phyloP scores from a whole-genome alignment of 2,888 invertebrate genomes.

The Homarus gammarus region DNA sequence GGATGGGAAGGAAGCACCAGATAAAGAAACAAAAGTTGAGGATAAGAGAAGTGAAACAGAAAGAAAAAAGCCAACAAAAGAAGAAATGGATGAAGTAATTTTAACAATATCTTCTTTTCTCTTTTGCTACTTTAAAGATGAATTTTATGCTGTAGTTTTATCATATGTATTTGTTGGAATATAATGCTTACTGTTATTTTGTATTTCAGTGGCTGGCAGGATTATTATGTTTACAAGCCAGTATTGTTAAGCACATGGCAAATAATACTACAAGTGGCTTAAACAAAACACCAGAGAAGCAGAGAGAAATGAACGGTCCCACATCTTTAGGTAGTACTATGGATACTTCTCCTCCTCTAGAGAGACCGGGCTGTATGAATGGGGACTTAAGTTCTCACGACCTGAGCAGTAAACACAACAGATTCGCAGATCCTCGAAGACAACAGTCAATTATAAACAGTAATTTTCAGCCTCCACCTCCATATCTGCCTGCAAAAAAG shows the following conservation, averaged over 20 bases:
- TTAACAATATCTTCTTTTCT: background rate
- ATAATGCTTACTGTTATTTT: background rate
- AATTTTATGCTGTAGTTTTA: background rate
- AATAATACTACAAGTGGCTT: constrained; percentile 21
- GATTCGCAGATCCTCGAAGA: constrained; percentile 47
- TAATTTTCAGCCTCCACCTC: constrained; percentile 47
- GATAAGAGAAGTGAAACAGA: constrained; percentile 50
- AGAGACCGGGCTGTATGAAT: constrained; percentile 62
- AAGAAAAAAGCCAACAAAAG: constrained; percentile 70
- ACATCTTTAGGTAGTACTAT: constrained; percentile 7
- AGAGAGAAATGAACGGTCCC: constrained; percentile 55
- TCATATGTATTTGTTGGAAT: background rate
- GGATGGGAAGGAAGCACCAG: constrained; percentile 33
- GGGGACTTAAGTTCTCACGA: constrained; percentile 59
- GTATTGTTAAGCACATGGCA: constrained; percentile 69
- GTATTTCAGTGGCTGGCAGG: constrained; percentile 68
- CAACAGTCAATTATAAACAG: constrained; percentile 30
- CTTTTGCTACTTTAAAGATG: background rate
- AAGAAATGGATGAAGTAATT: constrained; percentile 67
- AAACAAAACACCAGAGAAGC: constrained; percentile 40
- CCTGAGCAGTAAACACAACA: constrained; percentile 38
- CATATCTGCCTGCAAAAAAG: constrained; percentile 64
- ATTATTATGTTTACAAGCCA: constrained; percentile 72
- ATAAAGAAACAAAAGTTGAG: constrained; percentile 40
- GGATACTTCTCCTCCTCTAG: constrained; percentile 31